Evolutionary conservation across 2,888 invertebrate species (phyloP).

Genomic region (Strigamia maritima): DNA sequence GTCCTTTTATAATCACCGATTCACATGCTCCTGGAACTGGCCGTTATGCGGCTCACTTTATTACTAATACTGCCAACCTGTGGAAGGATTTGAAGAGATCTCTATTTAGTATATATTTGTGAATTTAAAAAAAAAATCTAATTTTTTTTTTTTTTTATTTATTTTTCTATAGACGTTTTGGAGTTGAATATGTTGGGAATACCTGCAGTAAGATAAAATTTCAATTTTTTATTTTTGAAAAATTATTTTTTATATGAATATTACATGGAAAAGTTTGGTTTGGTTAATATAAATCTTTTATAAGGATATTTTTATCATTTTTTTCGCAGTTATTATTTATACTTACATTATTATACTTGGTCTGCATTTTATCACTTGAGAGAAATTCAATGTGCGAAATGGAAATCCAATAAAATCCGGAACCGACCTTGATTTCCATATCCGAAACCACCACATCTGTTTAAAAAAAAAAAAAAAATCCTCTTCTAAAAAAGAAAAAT

Average conservation of each 20-base stretch:
- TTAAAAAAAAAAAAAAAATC: not conserved
- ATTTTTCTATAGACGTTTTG: constrained; percentile 47
- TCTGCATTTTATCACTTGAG: not conserved
- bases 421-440: constrained; percentile 1
- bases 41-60: constrained; percentile 52
- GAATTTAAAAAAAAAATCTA: not conserved
- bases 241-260: not conserved
- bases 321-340: not conserved
- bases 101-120: constrained; percentile 46
- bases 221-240: not conserved
- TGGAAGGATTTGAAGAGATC: constrained; percentile 50
- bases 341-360: not conserved
- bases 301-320: not conserved
- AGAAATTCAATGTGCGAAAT: not conserved
- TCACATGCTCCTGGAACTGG: constrained; percentile 53
- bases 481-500: too few species aligned
- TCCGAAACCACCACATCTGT: not conserved
- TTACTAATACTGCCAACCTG: constrained; percentile 52
- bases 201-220: constrained; percentile 43
- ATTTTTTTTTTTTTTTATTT: constrained; percentile 6
- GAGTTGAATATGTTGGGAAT: constrained; percentile 54
- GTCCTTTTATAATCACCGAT: constrained; percentile 47
- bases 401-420: constrained; percentile 19
- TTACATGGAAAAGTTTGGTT: not conserved
- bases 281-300: too few species aligned